Percentiles rank a stretch among this genome's conserved stretches.
phyloP scores from a whole-genome alignment of 1,140 invertebrate species.

The Leptinotarsa undecemlineata region DNA sequence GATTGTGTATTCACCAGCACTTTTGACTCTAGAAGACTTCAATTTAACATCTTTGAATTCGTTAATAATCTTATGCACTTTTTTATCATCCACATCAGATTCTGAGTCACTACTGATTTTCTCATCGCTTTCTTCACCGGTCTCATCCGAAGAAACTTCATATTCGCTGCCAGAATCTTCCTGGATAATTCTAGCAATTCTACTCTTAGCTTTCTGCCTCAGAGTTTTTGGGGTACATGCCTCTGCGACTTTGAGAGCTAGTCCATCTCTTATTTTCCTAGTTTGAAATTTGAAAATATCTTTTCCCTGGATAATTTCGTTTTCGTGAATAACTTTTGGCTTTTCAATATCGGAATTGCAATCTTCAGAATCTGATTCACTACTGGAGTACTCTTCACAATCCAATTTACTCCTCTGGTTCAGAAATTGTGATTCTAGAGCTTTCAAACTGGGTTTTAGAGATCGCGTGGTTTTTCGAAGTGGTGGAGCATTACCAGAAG shows the following conservation, averaged over 20 bases:
- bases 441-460: constrained; percentile 38
- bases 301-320: constrained; percentile 40
- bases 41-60: constrained; percentile 24
- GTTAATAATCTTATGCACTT: neutral
- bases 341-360: constrained; percentile 26
- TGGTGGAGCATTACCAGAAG: constrained; percentile 21
- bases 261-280: constrained; percentile 32
- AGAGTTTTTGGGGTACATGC: constrained; percentile 35
- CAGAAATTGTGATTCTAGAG: constrained; percentile 31
- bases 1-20: constrained; percentile 59
- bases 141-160: constrained; percentile 31
- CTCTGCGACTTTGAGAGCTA: constrained; percentile 37
- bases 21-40: constrained; percentile 27
- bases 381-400: constrained; percentile 25
- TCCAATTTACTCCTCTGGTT: constrained; percentile 30
- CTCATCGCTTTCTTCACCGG: constrained; percentile 20
- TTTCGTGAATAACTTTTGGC: constrained; percentile 40
- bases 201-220: constrained; percentile 37
- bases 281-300: constrained; percentile 45
- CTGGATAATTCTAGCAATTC: constrained; percentile 26
- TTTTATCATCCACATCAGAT: constrained; percentile 25
- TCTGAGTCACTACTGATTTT: constrained; percentile 32
- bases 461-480: constrained; percentile 27
- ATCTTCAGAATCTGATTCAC: constrained; percentile 22
- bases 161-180: constrained; percentile 44